These are phyloP conservation scores for Anolis sagrei DNA, from an alignment of 2,113 vertebrate genomes.

Conservation along the genomic window DNA sequence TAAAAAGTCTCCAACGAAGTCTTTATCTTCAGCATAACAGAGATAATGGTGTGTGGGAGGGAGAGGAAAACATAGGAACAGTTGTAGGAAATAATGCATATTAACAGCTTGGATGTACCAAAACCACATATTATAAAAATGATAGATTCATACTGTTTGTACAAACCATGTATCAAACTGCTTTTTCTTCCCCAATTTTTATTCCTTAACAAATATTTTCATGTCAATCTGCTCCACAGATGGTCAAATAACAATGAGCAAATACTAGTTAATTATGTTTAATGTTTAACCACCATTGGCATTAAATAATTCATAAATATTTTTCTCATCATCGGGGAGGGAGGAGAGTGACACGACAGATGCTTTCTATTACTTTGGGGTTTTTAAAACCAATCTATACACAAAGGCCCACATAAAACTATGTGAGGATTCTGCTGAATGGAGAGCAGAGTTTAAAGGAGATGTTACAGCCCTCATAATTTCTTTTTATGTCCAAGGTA, in stretches of 20 bases:
- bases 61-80: not conserved
- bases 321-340: constrained; percentile 4
- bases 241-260: constrained; percentile 31
- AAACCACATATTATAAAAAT: not conserved
- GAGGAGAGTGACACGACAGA: not conserved
- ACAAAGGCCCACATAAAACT: not conserved
- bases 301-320: constrained; percentile 3
- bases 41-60: not conserved
- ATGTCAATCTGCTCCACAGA: constrained; percentile 22
- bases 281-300: not conserved
- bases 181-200: constrained; percentile 12
- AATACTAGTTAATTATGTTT: constrained; percentile 38
- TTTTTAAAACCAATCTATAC: not conserved
- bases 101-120: not conserved
- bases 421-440: not conserved
- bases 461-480: not conserved
- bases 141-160: constrained; percentile 27
- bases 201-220: constrained; percentile 7
- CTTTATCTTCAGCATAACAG: not conserved
- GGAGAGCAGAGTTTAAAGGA: not conserved
- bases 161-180: not conserved
- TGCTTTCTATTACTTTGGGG: not conserved
- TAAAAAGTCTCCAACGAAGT: not conserved
- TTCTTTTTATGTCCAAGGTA: not conserved
- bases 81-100: not conserved